Conservation (phyloP, 1,140 invertebrate species). For the Hypothenemus hampei region DNA sequence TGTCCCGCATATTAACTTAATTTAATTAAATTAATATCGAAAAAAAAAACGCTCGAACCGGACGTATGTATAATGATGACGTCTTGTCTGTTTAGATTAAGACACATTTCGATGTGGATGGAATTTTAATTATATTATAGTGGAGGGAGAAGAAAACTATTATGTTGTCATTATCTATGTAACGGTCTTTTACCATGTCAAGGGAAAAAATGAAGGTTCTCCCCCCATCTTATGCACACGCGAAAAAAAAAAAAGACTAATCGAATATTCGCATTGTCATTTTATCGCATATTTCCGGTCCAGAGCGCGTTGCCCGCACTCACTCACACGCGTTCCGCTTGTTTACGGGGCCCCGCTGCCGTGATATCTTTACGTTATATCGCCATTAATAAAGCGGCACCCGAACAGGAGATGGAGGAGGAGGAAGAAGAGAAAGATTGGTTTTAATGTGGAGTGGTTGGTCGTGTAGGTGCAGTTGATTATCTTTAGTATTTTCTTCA, state of each 20-base stretch:
- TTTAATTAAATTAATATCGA: slow-evolving; percentile 24
- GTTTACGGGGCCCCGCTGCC: slow-evolving; percentile 24
- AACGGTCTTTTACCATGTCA: background rate
- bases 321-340: slow-evolving; percentile 29
- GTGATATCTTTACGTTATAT: slow-evolving; percentile 13
- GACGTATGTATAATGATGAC: slow-evolving; percentile 10
- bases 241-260: slow-evolving; percentile 27
- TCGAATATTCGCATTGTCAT: slow-evolving; percentile 36
- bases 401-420: no score
- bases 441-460: no score
- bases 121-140: slow-evolving; percentile 8
- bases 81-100: background rate
- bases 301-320: no score
- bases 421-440: no score
- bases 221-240: background rate
- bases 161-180: background rate
- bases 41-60: background rate
- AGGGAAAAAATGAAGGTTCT: background rate
- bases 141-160: no score
- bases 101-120: background rate
- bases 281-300: slow-evolving; percentile 37
- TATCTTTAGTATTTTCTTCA: no score
- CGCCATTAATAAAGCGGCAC: slow-evolving; percentile 21
- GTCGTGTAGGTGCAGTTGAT: slow-evolving; percentile 8
- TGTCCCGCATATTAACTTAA: slow-evolving; percentile 17